Evolutionary conservation across 2,113 vertebrate genomes (phyloP), one percentile per base, ranked within the genome.

Genomic region (Platichthys flesus): DNA sequence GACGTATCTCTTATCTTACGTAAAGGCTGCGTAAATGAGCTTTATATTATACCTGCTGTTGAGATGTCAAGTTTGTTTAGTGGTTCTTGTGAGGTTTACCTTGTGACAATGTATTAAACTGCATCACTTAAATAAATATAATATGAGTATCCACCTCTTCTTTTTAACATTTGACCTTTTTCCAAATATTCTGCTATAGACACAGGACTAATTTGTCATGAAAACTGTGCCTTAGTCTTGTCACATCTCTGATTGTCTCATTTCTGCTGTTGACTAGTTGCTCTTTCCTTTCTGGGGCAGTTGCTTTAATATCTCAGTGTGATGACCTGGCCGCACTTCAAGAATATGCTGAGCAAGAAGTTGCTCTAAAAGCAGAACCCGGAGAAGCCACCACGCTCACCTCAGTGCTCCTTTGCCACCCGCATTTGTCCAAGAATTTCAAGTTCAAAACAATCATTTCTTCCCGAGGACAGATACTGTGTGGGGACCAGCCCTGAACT

Each of bases 401-500:
- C 74, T 63, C 76, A 83, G 49, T 24, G 67, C 81, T 68, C 55
- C 63, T 80, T 85, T 85, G 51, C 80, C 56, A 40, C 81, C 76
- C n/a, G 47, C 64, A 62, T 80, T 79, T 71, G 69, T 75, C 9
- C 24, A 58, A 74, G 65, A 83, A 71, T 81, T 64, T 63, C 54
- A 24, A 37, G 71, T 55, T 71, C 60, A 79, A 81, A 83, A 71
- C 76, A 76, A 75, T 83, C 35, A 78, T 79, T 85, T 87, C 69
- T 72, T 57, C 65, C 80, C 76, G 74, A 67, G 67, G 60, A 70
- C 85, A 83, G 83, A 90, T 79, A 87, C 62, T 81, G 86, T 64
- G 57, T 49, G 83, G 78, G 42, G 51, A 88, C 80, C 84, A 76
- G 60, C 63, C 51, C 66, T 13, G 26, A 78, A 71, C 71, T 68